Evolutionary conservation across 2,113 vertebrate genomes (phyloP), one percentile per base, ranked within the genome.

Genomic region (Pantherophis guttatus): DNA sequence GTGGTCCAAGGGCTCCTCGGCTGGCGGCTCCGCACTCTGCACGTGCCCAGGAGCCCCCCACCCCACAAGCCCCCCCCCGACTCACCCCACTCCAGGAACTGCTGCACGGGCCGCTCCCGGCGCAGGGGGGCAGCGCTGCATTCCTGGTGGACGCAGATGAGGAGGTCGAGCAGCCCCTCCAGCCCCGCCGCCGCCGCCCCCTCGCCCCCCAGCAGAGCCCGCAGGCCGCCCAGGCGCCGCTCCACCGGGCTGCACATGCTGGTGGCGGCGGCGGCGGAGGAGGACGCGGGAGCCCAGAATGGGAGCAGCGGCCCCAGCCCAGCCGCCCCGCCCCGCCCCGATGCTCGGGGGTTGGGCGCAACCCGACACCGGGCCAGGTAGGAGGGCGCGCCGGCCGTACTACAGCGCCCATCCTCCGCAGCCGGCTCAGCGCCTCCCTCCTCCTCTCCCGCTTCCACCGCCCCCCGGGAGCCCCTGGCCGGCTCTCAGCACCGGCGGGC

Each of bases 21-120:
- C 58, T 2, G 58, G 10, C 11, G 26, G 26, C 0, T 29, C 62
- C 3, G 57, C 91, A 1, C 87, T 90, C 65, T 90, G 70, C 54
- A 33, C 75, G 48, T 8, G 88, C 29, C 2, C 88, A 58, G 88
- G 5, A 24, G 29, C 86, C 48, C 86, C 6, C 39, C 5, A 4
- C 24, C 54, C n/a, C 33, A 1, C 1, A 3, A 48, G 8, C 9
- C 13, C 2, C 54, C 54, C 54, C 26, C 6, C 50, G 9, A 29
- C 91, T 98, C 94, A 97, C 97, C 97, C 97, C 97, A 97, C 92
- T 94, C 96, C 94, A 98, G 94, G 93, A 98, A 98, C 92, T 96
- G 96, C 92, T 96, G 96, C 93, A 97, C 97, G 89, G 93, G 96
- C 55, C 97, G 95, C 93, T 98, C 97, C 93, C 97, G 96, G 52